Conservation (phyloP, 1,140 invertebrate genomes). For the Procambarus clarkii region DNA sequence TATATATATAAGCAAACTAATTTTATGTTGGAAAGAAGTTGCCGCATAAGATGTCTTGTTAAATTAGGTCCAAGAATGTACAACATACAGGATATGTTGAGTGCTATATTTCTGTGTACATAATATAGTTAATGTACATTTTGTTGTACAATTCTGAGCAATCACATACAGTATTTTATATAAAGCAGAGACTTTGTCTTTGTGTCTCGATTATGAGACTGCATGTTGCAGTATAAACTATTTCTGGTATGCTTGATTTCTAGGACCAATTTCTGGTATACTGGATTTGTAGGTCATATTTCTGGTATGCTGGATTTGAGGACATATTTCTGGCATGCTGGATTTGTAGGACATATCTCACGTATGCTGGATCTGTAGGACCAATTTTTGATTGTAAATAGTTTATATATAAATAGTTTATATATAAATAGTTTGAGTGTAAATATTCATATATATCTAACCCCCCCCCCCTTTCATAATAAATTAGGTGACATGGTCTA, state of each 20-base stretch:
- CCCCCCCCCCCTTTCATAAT: too few relatives aligned
- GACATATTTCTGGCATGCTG: too few relatives aligned
- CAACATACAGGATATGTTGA: background rate
- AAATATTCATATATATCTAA: too few relatives aligned
- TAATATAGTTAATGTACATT: background rate
- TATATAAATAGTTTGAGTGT: too few relatives aligned
- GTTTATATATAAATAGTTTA: background rate
- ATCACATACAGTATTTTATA: conserved; percentile 3
- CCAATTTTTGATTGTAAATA: conserved; percentile 5
- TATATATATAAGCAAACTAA: background rate
- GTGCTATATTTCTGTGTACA: background rate
- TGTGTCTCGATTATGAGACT: background rate
- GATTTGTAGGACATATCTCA: too few relatives aligned
- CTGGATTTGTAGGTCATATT: too few relatives aligned
- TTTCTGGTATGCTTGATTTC: conserved; percentile 24
- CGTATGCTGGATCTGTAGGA: too few relatives aligned
- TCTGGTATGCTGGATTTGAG: too few relatives aligned
- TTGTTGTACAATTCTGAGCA: background rate
- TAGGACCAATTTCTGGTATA: conserved; percentile 4
- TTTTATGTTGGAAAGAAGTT: background rate
- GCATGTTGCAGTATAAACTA: background rate
- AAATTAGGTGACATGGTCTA: background rate
- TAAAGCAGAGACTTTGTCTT: background rate
- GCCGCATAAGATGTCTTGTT: background rate
- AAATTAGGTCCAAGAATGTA: background rate